phyloP scores from a whole-genome alignment of 1,140 invertebrate genomes.

The Drosophila yakuba region DNA sequence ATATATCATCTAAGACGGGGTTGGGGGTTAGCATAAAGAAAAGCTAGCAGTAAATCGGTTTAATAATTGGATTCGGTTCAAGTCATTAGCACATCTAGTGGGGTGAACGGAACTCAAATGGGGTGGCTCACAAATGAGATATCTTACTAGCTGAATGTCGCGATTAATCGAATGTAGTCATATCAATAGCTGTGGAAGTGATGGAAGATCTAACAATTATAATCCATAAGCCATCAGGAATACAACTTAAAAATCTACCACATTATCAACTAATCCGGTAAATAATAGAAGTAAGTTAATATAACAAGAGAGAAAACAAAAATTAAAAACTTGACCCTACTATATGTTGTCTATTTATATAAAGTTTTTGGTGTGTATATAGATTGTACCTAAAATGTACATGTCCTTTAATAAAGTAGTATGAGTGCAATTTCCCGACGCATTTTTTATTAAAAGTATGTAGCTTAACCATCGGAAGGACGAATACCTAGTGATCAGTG shows the following conservation, averaged over 20 bases:
- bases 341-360: background rate
- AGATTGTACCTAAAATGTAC: background rate
- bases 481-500: constrained; percentile 3
- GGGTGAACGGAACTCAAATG: constrained; percentile 19
- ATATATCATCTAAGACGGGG: constrained; percentile 32
- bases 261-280: background rate
- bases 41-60: constrained; percentile 52
- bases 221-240: constrained; percentile 1
- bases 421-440: background rate
- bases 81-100: constrained; percentile 55
- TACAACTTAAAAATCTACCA: constrained; percentile 16
- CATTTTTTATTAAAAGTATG: constrained; percentile 6
- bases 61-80: constrained; percentile 46
- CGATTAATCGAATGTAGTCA: constrained; percentile 1
- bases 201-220: constrained; percentile 5
- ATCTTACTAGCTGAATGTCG: constrained; percentile 23
- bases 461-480: constrained; percentile 3
- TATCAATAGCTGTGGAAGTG: background rate
- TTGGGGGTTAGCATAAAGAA: constrained; percentile 28
- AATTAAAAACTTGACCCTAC: background rate
- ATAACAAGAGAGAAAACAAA: background rate
- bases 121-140: constrained; percentile 25
- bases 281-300: background rate
- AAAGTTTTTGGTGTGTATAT: background rate
- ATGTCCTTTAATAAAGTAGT: background rate